These are phyloP conservation scores for Bombus haemorrhoidalis DNA, from an alignment of 1,140 invertebrate species.

Conservation along the genomic window DNA sequence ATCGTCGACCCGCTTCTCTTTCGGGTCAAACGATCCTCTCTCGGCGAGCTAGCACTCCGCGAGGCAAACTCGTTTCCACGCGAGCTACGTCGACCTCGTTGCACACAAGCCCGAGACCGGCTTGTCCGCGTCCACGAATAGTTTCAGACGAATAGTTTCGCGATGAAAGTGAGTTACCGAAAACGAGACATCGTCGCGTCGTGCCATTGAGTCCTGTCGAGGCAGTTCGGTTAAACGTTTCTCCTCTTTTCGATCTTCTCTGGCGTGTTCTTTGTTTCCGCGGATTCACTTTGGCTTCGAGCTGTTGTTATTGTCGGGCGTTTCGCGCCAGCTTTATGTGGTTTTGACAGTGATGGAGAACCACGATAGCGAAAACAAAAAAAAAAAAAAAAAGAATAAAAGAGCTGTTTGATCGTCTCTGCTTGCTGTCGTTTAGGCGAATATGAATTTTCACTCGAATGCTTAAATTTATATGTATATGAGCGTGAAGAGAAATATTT, in stretches of 20 bases:
- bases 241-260: too few species aligned
- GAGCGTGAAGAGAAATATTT: too few species aligned
- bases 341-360: background rate
- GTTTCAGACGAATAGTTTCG: constrained; percentile 48
- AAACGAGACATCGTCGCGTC: constrained; percentile 57
- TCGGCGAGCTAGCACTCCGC: constrained; percentile 42
- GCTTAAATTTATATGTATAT: too few species aligned
- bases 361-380: background rate
- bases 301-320: background rate
- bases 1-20: constrained; percentile 52
- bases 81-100: constrained; percentile 61
- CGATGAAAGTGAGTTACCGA: constrained; percentile 69
- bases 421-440: too few species aligned
- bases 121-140: background rate
- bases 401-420: too few species aligned
- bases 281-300: background rate
- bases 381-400: too few species aligned
- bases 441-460: too few species aligned
- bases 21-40: constrained; percentile 66
- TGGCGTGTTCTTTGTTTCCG: background rate
- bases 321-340: background rate
- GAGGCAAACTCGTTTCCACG: constrained; percentile 59
- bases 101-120: background rate
- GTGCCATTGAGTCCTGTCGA: background rate
- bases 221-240: constrained; percentile 22